Evolutionary conservation across 2,797 vertebrate genomes (phyloP).

Genomic region (Carapus acus): DNA sequence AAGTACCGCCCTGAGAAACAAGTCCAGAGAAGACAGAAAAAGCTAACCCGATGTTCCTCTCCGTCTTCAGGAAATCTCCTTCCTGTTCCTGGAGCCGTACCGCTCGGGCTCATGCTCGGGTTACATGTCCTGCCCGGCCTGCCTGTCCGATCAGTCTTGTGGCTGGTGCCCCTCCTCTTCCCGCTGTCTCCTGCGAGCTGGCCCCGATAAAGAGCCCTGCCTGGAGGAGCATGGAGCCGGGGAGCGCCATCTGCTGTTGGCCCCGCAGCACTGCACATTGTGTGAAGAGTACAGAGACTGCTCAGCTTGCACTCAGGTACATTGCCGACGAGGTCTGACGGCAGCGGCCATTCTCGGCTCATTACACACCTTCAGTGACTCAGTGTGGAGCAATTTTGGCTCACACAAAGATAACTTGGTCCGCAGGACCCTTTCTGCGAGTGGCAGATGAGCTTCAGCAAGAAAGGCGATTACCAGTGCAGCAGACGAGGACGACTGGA

Average conservation of each 20-base stretch:
- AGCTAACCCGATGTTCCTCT: constrained; percentile 1
- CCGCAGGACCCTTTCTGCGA: constrained; percentile 84
- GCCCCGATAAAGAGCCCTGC: constrained; percentile 52
- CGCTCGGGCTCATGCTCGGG: constrained; percentile 76
- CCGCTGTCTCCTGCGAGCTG: constrained; percentile 75
- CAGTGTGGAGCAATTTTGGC: background rate
- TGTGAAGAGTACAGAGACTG: constrained; percentile 91
- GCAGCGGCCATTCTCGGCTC: too few species aligned
- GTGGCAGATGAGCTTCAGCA: constrained; percentile 87
- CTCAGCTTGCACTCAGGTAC: constrained; percentile 83
- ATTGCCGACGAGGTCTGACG: background rate
- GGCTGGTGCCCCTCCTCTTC: constrained; percentile 84
- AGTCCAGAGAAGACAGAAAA: background rate
- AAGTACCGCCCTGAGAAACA: constrained; percentile 63
- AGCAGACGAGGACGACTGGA: constrained; percentile 81
- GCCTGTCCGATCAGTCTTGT: constrained; percentile 87
- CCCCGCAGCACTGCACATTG: constrained; percentile 79
- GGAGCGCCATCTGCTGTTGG: constrained; percentile 76
- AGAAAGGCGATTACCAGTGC: constrained; percentile 87
- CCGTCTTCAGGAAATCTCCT: constrained; percentile 82
- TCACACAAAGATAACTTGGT: constrained; percentile 14
- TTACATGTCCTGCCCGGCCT: constrained; percentile 84
- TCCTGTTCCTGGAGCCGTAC: constrained; percentile 88
- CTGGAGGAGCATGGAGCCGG: constrained; percentile 63
- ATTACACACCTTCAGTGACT: background rate